Evolutionary conservation across 2,888 invertebrate genomes (phyloP), one percentile per base, ranked within the genome.

Genomic region (Mallateleia sp.): DNA sequence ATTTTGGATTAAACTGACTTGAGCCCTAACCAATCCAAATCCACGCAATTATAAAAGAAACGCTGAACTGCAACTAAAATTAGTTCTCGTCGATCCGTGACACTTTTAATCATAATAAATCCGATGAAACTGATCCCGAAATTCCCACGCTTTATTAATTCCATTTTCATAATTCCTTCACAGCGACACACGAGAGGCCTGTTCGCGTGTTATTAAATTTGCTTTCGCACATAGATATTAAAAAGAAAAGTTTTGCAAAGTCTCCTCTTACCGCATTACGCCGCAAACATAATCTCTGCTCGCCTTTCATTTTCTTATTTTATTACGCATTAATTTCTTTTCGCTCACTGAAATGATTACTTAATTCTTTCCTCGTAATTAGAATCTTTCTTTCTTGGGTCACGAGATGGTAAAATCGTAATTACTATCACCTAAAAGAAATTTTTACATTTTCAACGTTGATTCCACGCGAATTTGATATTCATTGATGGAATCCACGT

Each of bases 241-340:
- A 28, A 67, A 52, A 54, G n/a, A 69, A 38, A 45, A 18, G 67
- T 54, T 54, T 52, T 50, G 69, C 34, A 28, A 52, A 52, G 67
- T 52, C 67, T 67, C 67, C 67, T 67, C 71, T 71, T 71, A 71
- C 71, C 52, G 45, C 45, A 71, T 56, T 52, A 71, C 71, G 45
- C 56, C n/a, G 42, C 38, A 38, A 15, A 20, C 71, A 42, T 56
- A 71, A 67, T 67, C 67, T 71, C 56, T 45, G 56, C 56, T 71
- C 56, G 24, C 56, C 71, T 71, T 71, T 71, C 71, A 58, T 42
- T 71, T 71, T 56, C 56, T 71, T 45, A 56, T 71, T 56, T 71
- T 71, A 45, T 24, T 14, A 58, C 25, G n/a, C 45, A 28, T 71
- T 71, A 56, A 71, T 71, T 67, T 34, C 34, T n/a, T n/a, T n/a